These are phyloP conservation scores for Cynocephalus volans DNA, from an alignment of 2,113 vertebrate genomes.

Conservation along the genomic window DNA sequence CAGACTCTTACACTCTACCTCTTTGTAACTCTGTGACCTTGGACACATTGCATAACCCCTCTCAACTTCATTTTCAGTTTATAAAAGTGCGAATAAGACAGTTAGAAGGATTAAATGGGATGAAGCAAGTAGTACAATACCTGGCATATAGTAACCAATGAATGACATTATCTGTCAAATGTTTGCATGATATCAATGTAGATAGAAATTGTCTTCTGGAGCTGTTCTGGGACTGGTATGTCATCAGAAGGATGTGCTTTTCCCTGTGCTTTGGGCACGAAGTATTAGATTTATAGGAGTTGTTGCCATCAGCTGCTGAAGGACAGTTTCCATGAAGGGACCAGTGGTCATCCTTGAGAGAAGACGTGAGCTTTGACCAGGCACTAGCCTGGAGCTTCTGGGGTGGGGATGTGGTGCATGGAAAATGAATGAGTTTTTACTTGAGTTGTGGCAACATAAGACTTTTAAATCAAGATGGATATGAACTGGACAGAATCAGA, in stretches of 20 bases:
- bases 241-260: neutral
- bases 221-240: neutral
- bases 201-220: neutral
- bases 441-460: neutral
- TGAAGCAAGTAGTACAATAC: neutral
- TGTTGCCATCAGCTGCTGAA: neutral
- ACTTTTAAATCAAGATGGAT: neutral
- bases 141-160: neutral
- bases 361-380: neutral
- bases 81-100: neutral
- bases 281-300: neutral
- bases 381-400: neutral
- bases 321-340: neutral
- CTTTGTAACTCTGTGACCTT: neutral
- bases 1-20: neutral
- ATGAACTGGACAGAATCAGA: neutral
- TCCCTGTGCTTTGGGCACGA: neutral
- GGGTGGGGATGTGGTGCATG: fast-evolving
- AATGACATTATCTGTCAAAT: neutral
- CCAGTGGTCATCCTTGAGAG: neutral
- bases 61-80: neutral
- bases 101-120: neutral
- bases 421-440: neutral
- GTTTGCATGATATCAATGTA: neutral
- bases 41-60: neutral